A percentile compares a stretch with the other conserved stretches of the same genome.
Conservation (phyloP, 2,797 vertebrate species). For the Chromobotia macracanthus region DNA sequence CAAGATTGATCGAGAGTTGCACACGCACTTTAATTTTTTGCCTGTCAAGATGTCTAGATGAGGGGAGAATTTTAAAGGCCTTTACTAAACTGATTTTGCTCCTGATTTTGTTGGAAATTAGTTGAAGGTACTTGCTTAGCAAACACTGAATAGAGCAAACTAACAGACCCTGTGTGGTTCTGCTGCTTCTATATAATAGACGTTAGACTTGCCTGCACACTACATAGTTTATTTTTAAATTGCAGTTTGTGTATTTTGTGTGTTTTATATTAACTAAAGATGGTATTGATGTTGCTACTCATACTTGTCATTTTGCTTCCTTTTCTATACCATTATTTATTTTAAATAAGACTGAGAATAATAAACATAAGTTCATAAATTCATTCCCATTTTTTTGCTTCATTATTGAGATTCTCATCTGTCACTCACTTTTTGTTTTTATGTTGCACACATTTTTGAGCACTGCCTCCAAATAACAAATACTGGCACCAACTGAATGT, state of each 20-base stretch:
- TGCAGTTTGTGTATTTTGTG: constrained; percentile 78
- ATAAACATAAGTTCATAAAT: constrained; percentile 88
- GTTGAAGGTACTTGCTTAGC: constrained; percentile 37
- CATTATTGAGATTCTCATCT: constrained; percentile 65
- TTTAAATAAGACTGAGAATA: constrained; percentile 87
- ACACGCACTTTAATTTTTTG: constrained; percentile 77
- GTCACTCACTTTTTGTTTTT: constrained; percentile 56
- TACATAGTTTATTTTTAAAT: constrained; percentile 75
- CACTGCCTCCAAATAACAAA: background rate
- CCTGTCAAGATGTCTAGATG: constrained; percentile 45
- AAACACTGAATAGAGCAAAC: constrained; percentile 64
- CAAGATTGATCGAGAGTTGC: constrained; percentile 77
- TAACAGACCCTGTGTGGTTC: constrained; percentile 63
- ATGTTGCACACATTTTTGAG: constrained; percentile 25
- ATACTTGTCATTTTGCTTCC: constrained; percentile 81
- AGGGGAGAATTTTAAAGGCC: constrained; percentile 51
- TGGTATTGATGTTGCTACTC: constrained; percentile 81
- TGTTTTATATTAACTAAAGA: constrained; percentile 84
- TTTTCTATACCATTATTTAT: constrained; percentile 90
- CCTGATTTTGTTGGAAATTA: constrained; percentile 41
- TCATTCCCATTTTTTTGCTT: constrained; percentile 69
- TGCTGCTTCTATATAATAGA: constrained; percentile 75
- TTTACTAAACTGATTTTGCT: constrained; percentile 42
- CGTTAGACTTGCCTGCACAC: constrained; percentile 70
- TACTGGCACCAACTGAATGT: background rate